Evolutionary conservation across 2,113 vertebrate genomes (phyloP), one percentile per base, ranked within the genome.

Genomic region (Phyllopteryx taeniolatus): DNA sequence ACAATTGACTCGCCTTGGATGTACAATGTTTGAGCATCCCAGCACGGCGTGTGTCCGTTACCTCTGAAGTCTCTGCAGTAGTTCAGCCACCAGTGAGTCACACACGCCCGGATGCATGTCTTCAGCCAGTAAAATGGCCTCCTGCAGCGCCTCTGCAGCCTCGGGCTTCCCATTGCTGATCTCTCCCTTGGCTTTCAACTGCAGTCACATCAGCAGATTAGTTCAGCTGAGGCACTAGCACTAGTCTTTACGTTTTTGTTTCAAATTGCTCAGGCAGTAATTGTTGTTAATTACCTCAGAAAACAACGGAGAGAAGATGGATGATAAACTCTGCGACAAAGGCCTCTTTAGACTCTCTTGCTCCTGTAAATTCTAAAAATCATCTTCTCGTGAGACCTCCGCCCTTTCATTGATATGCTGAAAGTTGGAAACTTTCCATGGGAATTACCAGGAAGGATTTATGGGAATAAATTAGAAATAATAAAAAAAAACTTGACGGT

Each of bases 11-110:
- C 2, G 35, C 35, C 35, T 39, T 39, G 35, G 6, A 39, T 6
- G 6, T 39, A 39, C 35, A 39, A 39, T 39, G 6, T 39, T 39
- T 39, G 2, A 39, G 0, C 35, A 6, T 39, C 35, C 35, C 35
- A 39, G 35, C 6, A 39, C 35, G 6, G 8, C 12, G 10, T 2
- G 39, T 4, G 20, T 27, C 2, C 8, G 15, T 88, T 90, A 98
- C 98, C 96, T 98, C 91, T 97, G 95, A 84, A 99, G 92, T 89
- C 96, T 95, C 88, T 95, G 94, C 73, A 99, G 90, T 0, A 99
- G 95, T 73, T 95, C 93, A 12, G 94, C 93, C 75, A 99, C 95
- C 93, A 99, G 93, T 14, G 94, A 94, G 86, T 99, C 98, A 1
- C 94, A 94, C 83, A 99, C 96, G 31, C 97, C 97, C 0, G 98